Percentiles rank a stretch among this genome's conserved stretches.
Evolutionary conservation across 2,113 vertebrate genomes (phyloP).

Genomic region (Eulemur macaco): DNA sequence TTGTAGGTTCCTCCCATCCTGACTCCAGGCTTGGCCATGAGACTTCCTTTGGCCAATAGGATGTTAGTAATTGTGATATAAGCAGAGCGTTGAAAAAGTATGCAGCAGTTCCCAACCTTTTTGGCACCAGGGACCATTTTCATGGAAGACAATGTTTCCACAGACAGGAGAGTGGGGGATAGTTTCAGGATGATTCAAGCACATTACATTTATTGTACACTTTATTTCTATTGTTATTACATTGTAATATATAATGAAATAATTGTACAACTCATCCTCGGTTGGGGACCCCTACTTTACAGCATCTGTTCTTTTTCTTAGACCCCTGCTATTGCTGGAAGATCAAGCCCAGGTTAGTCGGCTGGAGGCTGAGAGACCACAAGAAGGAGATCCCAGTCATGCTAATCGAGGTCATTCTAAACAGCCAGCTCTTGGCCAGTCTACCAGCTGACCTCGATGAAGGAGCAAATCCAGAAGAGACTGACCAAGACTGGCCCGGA

Average conservation of each 20-base stretch:
- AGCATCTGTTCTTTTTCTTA: neutral
- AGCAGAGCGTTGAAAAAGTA: neutral
- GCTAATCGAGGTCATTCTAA: neutral
- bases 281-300: neutral
- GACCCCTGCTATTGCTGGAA: neutral
- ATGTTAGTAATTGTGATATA: neutral
- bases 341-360: neutral
- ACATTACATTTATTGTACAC: no score
- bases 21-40: neutral
- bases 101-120: no score
- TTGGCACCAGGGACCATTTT: no score
- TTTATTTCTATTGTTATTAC: no score
- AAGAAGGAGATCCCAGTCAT: neutral
- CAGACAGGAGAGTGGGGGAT: no score
- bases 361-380: neutral
- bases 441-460: neutral
- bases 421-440: neutral
- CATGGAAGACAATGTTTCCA: no score
- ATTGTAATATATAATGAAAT: no score
- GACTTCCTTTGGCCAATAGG: neutral
- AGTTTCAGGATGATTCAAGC: no score
- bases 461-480: neutral
- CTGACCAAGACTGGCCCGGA: neutral
- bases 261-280: no score
- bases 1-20: neutral